phyloP scores from a whole-genome alignment of 2,888 invertebrate species.

The Harmothoe impar region DNA sequence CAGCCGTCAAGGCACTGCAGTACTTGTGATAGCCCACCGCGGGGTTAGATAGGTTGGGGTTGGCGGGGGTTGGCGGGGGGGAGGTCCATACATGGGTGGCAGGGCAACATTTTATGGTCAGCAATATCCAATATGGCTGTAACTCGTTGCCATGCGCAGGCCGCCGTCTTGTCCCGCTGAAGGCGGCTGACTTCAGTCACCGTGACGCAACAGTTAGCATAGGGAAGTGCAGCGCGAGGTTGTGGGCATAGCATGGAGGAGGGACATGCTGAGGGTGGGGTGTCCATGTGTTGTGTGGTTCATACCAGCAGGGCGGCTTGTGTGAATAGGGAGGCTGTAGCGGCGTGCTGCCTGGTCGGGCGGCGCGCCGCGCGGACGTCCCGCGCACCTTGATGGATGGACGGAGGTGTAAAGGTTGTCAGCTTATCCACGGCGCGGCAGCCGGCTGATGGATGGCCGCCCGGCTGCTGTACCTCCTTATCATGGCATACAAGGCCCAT shows the following conservation, averaged over 20 bases:
- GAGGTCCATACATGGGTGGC: not conserved
- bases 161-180: no score
- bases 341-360: not conserved
- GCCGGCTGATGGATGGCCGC: slow-evolving; percentile 25
- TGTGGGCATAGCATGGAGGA: not conserved
- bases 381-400: slow-evolving; percentile 25
- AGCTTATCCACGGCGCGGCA: slow-evolving; percentile 34
- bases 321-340: not conserved
- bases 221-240: not conserved
- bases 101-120: no score
- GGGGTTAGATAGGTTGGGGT: no score
- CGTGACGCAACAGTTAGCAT: no score
- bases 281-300: not conserved
- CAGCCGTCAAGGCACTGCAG: not conserved
- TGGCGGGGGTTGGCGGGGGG: not conserved
- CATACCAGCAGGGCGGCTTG: not conserved
- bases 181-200: no score
- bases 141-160: no score
- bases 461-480: not conserved
- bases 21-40: not conserved
- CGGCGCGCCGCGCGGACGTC: not conserved
- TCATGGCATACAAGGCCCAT: slow-evolving; percentile 40
- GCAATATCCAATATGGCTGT: no score
- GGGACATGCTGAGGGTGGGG: not conserved
- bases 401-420: slow-evolving; percentile 36